Percentiles rank a stretch among this genome's conserved stretches.
These are phyloP conservation scores for Eubasilissa regina DNA, from an alignment of 1,140 invertebrate genomes.

Conservation along the genomic window DNA sequence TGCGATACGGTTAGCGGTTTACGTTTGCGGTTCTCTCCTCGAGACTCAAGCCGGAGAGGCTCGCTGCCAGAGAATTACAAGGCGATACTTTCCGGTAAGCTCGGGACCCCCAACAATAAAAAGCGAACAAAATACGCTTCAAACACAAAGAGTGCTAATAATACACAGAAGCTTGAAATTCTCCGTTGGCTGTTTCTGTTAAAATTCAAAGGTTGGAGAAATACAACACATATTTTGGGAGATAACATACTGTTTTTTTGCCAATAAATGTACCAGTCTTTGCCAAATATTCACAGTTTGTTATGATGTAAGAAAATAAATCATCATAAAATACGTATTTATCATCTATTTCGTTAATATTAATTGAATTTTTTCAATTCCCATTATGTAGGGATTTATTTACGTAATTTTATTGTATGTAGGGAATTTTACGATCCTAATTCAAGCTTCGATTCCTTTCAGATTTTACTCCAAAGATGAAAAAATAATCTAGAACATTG, in stretches of 20 bases:
- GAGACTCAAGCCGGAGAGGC: neutral
- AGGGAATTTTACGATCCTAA: too few relatives aligned
- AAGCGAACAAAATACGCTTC: neutral
- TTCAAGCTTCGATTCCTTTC: too few relatives aligned
- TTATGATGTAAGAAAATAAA: too few relatives aligned
- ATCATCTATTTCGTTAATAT: too few relatives aligned
- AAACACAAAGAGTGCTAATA: neutral
- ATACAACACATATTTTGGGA: neutral
- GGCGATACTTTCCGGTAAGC: constrained; percentile 4
- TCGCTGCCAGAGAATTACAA: neutral
- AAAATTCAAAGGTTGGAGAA: constrained; percentile 1
- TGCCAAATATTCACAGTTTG: constrained; percentile 1
- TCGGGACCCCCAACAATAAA: neutral
- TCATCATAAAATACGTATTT: too few relatives aligned
- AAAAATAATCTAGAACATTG: too few relatives aligned
- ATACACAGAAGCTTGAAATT: neutral
- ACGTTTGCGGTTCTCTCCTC: constrained; percentile 8
- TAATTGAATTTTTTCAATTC: too few relatives aligned
- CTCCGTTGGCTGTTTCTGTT: neutral
- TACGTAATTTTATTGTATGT: too few relatives aligned
- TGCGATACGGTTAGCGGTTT: constrained; percentile 34
- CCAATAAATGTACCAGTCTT: neutral
- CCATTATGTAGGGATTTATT: too few relatives aligned
- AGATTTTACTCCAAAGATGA: too few relatives aligned
- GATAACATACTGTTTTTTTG: neutral